phyloP scores from a whole-genome alignment of 2,797 vertebrate species.

The Peromyscus attwateri region DNA sequence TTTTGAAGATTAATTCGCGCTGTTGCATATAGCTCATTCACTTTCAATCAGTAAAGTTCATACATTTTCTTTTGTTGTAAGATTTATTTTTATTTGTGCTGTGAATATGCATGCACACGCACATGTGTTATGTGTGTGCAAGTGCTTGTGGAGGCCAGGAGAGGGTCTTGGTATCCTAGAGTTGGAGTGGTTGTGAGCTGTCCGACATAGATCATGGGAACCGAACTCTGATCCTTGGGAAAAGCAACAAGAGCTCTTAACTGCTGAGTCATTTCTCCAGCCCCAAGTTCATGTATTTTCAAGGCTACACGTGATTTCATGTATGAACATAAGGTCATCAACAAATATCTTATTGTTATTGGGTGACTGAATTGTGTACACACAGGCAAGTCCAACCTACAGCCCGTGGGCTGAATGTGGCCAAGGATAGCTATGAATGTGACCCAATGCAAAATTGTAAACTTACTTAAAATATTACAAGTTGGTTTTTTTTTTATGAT shows the following conservation, averaged over 20 bases:
- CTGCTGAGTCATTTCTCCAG: neutral
- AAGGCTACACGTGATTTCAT: neutral
- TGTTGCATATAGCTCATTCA: neutral
- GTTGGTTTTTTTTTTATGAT: no score
- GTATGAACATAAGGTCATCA: neutral
- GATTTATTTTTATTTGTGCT: neutral
- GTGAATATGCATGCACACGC: neutral
- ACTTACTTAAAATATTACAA: no score
- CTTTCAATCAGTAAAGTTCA: neutral
- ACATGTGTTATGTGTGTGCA: neutral
- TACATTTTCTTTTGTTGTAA: neutral
- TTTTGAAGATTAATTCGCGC: neutral
- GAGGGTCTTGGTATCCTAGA: neutral
- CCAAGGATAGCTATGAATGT: no score
- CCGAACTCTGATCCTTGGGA: neutral
- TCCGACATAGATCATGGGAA: neutral
- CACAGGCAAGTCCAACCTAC: neutral
- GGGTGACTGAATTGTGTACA: neutral
- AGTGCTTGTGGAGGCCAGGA: neutral
- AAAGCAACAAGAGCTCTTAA: neutral
- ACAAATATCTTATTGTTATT: neutral
- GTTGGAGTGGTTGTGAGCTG: neutral
- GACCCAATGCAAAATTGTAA: no score
- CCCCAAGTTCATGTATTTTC: neutral
- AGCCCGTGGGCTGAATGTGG: no score